A percentile compares a stretch with the other conserved stretches of the same genome.
phyloP scores from a whole-genome alignment of 2,113 vertebrate species.

The Brienomyrus brachyistius region DNA sequence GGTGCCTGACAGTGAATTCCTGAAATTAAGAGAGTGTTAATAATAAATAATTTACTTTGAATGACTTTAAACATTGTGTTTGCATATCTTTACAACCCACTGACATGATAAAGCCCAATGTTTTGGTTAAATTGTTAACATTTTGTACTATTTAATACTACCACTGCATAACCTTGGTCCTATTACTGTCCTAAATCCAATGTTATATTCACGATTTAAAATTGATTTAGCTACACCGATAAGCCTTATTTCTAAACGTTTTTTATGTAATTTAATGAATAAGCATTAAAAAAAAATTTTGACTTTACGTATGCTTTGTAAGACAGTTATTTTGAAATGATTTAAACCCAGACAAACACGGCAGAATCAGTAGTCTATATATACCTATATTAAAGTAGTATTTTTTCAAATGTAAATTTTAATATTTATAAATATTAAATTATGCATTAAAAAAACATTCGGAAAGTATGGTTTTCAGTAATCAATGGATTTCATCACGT shows the following conservation, averaged over 20 bases:
- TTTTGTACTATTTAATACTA: not conserved
- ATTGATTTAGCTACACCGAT: not conserved
- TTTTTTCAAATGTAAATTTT: constrained; percentile 54
- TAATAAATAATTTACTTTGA: not conserved
- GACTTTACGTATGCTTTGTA: not conserved
- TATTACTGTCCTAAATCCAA: not conserved
- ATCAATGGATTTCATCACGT: not conserved
- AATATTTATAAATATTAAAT: constrained; percentile 78
- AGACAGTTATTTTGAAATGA: not conserved
- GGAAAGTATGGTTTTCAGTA: not conserved
- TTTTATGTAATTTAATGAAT: not conserved
- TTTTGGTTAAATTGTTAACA: not conserved
- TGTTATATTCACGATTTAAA: not conserved
- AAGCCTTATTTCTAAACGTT: not conserved
- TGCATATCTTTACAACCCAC: not conserved
- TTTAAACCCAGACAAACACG: not conserved
- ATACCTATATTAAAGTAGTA: constrained; percentile 27
- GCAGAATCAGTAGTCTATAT: not conserved
- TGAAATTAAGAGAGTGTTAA: not conserved
- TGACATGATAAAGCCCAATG: not conserved
- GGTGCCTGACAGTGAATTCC: not conserved
- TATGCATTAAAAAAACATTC: constrained; percentile 48
- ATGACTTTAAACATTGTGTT: not conserved
- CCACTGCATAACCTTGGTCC: not conserved
- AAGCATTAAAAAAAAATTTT: not conserved